A percentile compares a stretch with the other conserved stretches of the same genome.
Evolutionary conservation across 30 jellyfish, hydroid and myxozoan genomes (phyloP).

Genomic region (Pseudorhiza aurosa): DNA sequence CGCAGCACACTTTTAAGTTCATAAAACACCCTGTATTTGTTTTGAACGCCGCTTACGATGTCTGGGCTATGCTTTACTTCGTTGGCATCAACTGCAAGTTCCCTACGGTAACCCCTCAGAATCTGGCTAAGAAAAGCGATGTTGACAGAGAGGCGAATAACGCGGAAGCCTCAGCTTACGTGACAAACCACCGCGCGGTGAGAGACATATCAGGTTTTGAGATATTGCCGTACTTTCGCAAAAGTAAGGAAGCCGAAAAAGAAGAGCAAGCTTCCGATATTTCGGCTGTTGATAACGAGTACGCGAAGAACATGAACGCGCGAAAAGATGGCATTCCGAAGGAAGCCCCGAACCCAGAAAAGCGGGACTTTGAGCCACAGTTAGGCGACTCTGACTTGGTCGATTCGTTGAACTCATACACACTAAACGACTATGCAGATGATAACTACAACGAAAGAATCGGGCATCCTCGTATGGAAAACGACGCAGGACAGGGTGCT

Average conservation of each 20-base stretch:
- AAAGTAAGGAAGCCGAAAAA: not conserved
- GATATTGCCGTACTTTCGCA: conserved; percentile 86
- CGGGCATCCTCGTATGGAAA: conserved; percentile 3
- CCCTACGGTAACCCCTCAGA: conserved; percentile 62
- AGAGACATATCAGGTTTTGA: conserved; percentile 98
- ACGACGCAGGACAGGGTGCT: conserved; percentile 9
- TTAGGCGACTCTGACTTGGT: conserved; percentile 34
- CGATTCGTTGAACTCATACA: conserved; percentile 6
- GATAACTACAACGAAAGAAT: conserved; percentile 23
- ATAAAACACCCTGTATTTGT: conserved; percentile 93
- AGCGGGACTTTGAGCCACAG: conserved; percentile 60
- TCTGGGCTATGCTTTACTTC: conserved; percentile 98
- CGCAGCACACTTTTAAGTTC: conserved; percentile 81
- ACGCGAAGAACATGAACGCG: not conserved
- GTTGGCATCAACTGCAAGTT: conserved; percentile 95
- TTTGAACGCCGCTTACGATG: conserved; percentile 96
- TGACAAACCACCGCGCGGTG: not conserved
- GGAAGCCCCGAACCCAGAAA: conserved; percentile 29
- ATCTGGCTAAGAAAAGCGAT: conserved; percentile 38
- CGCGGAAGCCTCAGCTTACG: not conserved
- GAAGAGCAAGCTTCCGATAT: conserved; percentile 12
- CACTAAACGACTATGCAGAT: conserved; percentile 4
- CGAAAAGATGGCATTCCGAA: conserved; percentile 28
- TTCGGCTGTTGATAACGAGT: not conserved
- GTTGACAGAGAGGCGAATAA: not conserved